A percentile compares a stretch with the other conserved stretches of the same genome.
Conservation (phyloP, 2,888 invertebrate species). For the Hydropsyche betteni region DNA sequence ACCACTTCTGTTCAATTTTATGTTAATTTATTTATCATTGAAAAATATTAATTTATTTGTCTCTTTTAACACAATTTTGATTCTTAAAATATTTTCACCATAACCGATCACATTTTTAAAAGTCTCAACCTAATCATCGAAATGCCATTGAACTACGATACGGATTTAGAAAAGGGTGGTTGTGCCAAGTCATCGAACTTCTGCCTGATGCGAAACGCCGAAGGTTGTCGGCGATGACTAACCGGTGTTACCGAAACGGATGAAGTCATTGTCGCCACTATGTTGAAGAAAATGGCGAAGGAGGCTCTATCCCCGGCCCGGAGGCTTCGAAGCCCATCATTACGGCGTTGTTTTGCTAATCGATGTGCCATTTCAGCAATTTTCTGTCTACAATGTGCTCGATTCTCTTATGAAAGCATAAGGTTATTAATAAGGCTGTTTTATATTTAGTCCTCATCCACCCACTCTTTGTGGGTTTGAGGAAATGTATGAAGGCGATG, state of each 20-base stretch:
- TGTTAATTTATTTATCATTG: too few relatives aligned
- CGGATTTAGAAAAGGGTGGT: not conserved
- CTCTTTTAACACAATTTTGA: too few relatives aligned
- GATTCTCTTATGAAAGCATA: not conserved
- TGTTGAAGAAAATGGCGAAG: not conserved
- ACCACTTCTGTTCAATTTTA: too few relatives aligned
- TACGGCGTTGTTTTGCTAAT: constrained; percentile 11
- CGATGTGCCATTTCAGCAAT: not conserved
- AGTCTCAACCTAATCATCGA: too few relatives aligned
- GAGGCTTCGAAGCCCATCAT: constrained; percentile 1
- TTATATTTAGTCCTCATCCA: too few relatives aligned
- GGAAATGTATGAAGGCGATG: too few relatives aligned
- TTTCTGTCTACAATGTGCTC: not conserved
- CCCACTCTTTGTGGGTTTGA: too few relatives aligned
- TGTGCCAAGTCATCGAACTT: constrained; percentile 17
- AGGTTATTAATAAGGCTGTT: too few relatives aligned
- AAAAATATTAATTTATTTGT: too few relatives aligned
- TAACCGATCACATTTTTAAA: too few relatives aligned
- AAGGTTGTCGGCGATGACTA: constrained; percentile 35
- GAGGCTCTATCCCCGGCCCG: not conserved
- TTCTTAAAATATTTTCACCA: too few relatives aligned
- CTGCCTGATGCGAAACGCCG: constrained; percentile 2
- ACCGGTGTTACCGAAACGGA: constrained; percentile 23
- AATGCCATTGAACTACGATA: too few relatives aligned
- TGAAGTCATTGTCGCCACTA: constrained; percentile 32